Percentiles rank a stretch among this genome's conserved stretches.
These are phyloP conservation scores for Lochmaea capreae DNA, from an alignment of 2,888 invertebrate genomes.

Conservation along the genomic window DNA sequence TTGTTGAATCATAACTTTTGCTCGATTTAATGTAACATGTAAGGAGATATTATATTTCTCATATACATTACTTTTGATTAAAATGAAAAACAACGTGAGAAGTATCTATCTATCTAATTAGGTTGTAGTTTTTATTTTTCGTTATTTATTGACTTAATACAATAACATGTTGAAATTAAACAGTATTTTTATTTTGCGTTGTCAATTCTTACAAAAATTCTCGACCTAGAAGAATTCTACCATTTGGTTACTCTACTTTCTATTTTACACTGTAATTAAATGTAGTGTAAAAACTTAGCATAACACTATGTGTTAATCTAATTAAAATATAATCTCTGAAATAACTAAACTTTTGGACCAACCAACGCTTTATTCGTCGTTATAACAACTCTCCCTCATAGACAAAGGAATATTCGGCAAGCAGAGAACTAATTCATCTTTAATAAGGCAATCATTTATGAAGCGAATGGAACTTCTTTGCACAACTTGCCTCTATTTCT, in stretches of 20 bases:
- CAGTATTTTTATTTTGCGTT: no score
- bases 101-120: not conserved
- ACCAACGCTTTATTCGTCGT: conserved; percentile 51
- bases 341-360: conserved; percentile 62
- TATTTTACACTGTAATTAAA: conserved; percentile 30
- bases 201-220: no score
- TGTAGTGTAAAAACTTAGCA: conserved; percentile 62
- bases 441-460: conserved; percentile 67
- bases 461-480: conserved; percentile 62
- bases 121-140: no score
- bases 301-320: no score
- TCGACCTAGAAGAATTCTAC: no score
- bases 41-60: conserved; percentile 31
- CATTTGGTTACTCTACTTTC: no score
- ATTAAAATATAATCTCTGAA: conserved; percentile 66
- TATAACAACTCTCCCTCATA: conserved; percentile 61
- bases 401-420: conserved; percentile 57
- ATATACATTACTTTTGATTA: conserved; percentile 7
- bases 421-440: conserved; percentile 64
- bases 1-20: conserved; percentile 39
- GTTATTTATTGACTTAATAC: conserved; percentile 25
- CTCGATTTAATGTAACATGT: conserved; percentile 36
- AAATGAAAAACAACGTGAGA: not conserved
- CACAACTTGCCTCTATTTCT: conserved; percentile 59
- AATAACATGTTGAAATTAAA: no score